Percentiles rank a stretch among this genome's conserved stretches.
phyloP scores from a whole-genome alignment of 2,888 invertebrate species.

The Caenorhabditis angaria region DNA sequence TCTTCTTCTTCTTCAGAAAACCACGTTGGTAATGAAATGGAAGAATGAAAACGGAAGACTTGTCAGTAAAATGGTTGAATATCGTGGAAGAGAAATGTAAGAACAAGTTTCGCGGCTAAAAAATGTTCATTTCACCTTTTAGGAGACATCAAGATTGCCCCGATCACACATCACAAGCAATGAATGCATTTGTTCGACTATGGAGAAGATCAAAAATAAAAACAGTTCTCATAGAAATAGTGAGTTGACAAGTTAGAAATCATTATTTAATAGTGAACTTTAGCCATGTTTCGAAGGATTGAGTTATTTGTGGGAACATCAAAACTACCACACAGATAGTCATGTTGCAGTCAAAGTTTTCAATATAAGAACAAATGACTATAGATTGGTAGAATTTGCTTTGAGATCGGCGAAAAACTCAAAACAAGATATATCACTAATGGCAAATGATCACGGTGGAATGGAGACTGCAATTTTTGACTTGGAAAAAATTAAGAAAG shows the following conservation, averaged over 20 bases:
- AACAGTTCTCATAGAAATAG: constrained; percentile 36
- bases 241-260: no score
- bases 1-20: constrained; percentile 20
- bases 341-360: constrained; percentile 26
- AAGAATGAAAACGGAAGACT: constrained; percentile 25
- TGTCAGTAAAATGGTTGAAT: constrained; percentile 33
- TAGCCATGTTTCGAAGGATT: constrained; percentile 49
- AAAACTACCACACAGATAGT: constrained; percentile 8
- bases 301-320: constrained; percentile 20
- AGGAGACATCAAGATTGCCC: constrained; percentile 41
- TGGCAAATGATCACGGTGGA: constrained; percentile 14
- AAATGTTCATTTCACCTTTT: constrained; percentile 9
- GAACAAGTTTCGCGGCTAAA: no score
- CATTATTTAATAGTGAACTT: no score
- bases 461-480: constrained; percentile 35
- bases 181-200: constrained; percentile 27
- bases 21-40: constrained; percentile 33
- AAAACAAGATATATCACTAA: constrained; percentile 6
- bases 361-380: constrained; percentile 40
- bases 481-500: constrained; percentile 23
- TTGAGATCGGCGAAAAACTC: constrained; percentile 18
- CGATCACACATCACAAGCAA: constrained; percentile 28
- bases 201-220: constrained; percentile 34
- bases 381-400: constrained; percentile 23
- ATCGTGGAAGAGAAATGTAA: constrained; percentile 24